Base-by-base conservation (phyloP, 2,797 vertebrate genomes). In the Rhynchotus rufescens region DNA sequence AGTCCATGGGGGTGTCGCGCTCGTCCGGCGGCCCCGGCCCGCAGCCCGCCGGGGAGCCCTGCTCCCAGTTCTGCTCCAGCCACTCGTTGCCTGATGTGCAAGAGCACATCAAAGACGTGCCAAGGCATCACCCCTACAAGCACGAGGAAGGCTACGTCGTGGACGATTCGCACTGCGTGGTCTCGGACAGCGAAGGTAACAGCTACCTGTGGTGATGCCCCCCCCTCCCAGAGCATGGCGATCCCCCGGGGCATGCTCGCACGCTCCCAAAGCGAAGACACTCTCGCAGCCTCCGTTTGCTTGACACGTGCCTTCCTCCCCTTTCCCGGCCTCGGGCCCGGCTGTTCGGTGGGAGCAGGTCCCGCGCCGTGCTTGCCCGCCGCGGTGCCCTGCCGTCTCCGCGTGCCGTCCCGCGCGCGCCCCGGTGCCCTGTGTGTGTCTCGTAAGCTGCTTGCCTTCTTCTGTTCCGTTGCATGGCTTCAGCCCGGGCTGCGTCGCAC, bases 171-270 rank as follows among this genome's bases (percentile, higher is more conserved):
- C 99, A 99, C 96, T 99, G 99, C 97, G 99, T 99, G 96, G 99
- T 99, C 96, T 99, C 99, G 62, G 99, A 99, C 98, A 99, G 99
- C 30, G 99, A 99, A 99, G 99, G 99, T 99, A 99, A 99, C 97
- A 84, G 96, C 96, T 96, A 93, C 94, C 98, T 97, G 92, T 99
- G 99, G 98, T 99, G 98, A 99, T 80, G 62, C 36, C 36, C 36
- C 36, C 36, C 36, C 94, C 96, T 88, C 96, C 95, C 93, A 97
- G 78, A 96, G 97, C 97, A 97, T 98, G 97, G 86, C 87, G 57
- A 86, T 90, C 89, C 84, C 93, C 76, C 84, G 61, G 90, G 86
- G 94, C 95, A 96, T 96, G 95, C 86, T 88, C 5, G 5, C 92
- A 88, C 4, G 60, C 81, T 96, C 86, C 83, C 96, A 93, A 10